phyloP scores from a whole-genome alignment of 2,797 vertebrate genomes.

The Allobates femoralis region DNA sequence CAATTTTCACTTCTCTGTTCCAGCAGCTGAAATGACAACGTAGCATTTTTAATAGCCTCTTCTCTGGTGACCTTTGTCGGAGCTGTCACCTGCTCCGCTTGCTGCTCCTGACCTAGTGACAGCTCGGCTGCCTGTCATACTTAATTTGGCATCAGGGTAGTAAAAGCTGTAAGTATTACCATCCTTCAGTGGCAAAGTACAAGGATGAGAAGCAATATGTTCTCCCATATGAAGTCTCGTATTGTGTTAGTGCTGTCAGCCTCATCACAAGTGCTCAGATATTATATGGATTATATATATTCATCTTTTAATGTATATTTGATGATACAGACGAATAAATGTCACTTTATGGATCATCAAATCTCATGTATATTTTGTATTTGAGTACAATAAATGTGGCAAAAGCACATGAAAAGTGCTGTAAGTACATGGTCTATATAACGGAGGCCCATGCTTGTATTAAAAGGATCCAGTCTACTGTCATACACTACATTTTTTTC shows the following conservation, averaged over 20 bases:
- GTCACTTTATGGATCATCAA: not conserved
- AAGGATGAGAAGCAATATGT: not conserved
- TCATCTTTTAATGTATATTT: too few relatives aligned
- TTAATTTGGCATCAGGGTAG: not conserved
- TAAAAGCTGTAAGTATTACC: not conserved
- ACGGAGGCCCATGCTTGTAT: too few relatives aligned
- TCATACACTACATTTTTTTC: too few relatives aligned
- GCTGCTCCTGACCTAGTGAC: not conserved
- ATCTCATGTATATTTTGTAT: not conserved
- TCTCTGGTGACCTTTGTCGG: not conserved
- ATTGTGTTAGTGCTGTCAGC: not conserved
- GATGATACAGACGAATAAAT: too few relatives aligned
- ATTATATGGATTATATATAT: too few relatives aligned
- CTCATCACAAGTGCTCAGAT: not conserved
- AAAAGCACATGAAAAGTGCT: not conserved
- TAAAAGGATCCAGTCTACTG: too few relatives aligned
- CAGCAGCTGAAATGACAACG: slow-evolving; percentile 22
- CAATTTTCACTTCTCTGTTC: not conserved
- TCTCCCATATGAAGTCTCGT: not conserved
- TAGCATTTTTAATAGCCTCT: not conserved
- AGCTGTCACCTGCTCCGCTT: slow-evolving; percentile 14
- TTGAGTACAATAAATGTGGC: too few relatives aligned
- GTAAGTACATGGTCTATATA: too few relatives aligned
- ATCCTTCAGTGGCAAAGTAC: not conserved
- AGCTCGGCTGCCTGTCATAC: not conserved